A percentile compares a stretch with the other conserved stretches of the same genome.
Conservation (phyloP, 1,140 invertebrate species). For the Zaprionus nigranus region DNA sequence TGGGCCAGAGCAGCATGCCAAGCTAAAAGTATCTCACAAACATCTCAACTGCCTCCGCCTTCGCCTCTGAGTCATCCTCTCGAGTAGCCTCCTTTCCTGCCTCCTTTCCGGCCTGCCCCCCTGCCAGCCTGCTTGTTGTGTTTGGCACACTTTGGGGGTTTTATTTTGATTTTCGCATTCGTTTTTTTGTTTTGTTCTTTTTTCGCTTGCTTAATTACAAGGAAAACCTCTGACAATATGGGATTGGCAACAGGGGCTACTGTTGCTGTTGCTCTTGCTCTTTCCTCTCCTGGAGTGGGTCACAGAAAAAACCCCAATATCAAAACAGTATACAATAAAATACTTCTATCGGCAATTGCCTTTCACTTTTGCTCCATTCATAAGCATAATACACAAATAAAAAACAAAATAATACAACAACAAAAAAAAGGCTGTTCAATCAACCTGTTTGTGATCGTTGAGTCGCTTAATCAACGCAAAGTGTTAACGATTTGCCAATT, state of each 20-base stretch:
- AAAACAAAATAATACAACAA: conserved; percentile 1
- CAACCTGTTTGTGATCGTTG: conserved; percentile 40
- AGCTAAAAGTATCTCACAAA: conserved; percentile 43
- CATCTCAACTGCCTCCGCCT: neutral
- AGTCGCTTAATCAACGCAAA: conserved; percentile 1
- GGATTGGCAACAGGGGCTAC: neutral
- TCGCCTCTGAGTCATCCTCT: conserved; percentile 36
- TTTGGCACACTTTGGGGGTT: neutral
- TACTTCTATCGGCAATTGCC: conserved; percentile 31
- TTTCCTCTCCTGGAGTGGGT: conserved; percentile 12
- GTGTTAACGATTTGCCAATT: conserved; percentile 22
- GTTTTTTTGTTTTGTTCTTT: neutral
- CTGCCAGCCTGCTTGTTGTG: neutral
- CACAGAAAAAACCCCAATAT: conserved; percentile 9
- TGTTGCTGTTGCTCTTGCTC: neutral
- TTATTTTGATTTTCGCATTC: conserved; percentile 1
- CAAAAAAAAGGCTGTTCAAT: conserved; percentile 25
- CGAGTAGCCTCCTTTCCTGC: neutral
- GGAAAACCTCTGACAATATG: conserved; percentile 4
- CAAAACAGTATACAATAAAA: neutral
- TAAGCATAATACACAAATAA: conserved; percentile 12
- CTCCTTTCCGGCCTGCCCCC: neutral
- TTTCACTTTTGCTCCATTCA: conserved; percentile 40
- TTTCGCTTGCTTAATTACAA: conserved; percentile 4
- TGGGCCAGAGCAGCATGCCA: conserved; percentile 26